phyloP scores from a whole-genome alignment of 2,113 vertebrate species.

The Neofelis nebulosa region DNA sequence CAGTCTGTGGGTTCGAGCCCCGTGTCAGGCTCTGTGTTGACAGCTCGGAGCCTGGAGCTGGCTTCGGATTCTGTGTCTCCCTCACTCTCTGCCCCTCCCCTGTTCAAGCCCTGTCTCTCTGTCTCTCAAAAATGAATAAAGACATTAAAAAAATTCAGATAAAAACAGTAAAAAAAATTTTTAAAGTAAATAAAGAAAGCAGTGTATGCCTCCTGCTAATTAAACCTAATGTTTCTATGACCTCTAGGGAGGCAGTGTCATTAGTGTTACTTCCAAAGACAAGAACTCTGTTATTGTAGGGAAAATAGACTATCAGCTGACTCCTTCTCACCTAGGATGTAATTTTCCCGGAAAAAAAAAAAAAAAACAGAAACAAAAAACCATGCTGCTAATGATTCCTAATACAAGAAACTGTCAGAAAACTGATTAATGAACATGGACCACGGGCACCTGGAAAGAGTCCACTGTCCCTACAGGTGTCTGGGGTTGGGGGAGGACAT shows the following conservation, averaged over 20 bases:
- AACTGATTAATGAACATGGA: too few relatives aligned
- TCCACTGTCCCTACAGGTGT: neutral
- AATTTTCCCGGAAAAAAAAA: neutral
- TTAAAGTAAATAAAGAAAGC: neutral
- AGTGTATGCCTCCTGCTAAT: accelerated
- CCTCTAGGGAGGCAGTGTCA: neutral
- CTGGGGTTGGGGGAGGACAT: neutral
- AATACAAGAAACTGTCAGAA: too few relatives aligned
- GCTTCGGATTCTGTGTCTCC: too few relatives aligned
- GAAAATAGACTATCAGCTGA: neutral
- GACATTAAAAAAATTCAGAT: too few relatives aligned
- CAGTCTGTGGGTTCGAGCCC: too few relatives aligned
- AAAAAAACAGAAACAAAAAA: neutral
- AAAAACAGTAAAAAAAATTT: neutral
- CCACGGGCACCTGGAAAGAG: neutral
- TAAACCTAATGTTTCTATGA: neutral
- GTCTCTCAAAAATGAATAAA: too few relatives aligned
- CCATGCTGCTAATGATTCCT: neutral
- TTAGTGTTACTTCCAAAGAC: neutral
- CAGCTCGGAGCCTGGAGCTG: too few relatives aligned
- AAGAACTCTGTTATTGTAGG: neutral
- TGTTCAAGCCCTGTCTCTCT: too few relatives aligned
- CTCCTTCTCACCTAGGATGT: neutral
- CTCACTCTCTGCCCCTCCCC: too few relatives aligned
- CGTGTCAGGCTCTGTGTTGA: too few relatives aligned